Evolutionary conservation across 2,888 invertebrate species (phyloP), one percentile per base, ranked within the genome.

Genomic region (Syritta pipiens): DNA sequence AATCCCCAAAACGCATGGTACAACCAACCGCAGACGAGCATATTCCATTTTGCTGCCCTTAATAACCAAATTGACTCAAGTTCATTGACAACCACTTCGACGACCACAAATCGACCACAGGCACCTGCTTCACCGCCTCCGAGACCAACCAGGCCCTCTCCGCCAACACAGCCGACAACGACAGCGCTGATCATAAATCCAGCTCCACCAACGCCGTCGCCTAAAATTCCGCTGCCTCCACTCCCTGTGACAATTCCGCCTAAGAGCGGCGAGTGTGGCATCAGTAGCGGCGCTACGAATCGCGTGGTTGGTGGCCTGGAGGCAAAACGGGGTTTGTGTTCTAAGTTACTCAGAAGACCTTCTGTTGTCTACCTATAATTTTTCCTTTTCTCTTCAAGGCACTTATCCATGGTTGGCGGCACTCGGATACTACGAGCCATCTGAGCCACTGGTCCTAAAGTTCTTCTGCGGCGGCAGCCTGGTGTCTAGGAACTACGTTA

Each of bases 371-470:
- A 14, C n/a, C 3, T 37, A 40, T 9, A 49, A 30, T 49, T 1
- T 4, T 49, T 28, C 19, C 51, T n/a, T 4, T 9, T 20, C 10
- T 19, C 3, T 19, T 32, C 32, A 37, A 17, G 37, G 7, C 14
- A 37, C 37, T n/a, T 94, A 94, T 92, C 95, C 95, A 0, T 96
- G 95, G 95, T 92, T 95, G 91, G 95, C 94, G 1, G 94, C 94
- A 6, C 92, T 95, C 81, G 94, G 93, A 84, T 90, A 94, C 72
- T 83, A 77, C 3, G 85, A 85, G 42, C 89, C 89, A 0, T 81
- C 82, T 10, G 84, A 84, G 59, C 88, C 89, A 0, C 93, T 86
- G 44, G 14, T 65, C 0, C 1, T 88, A 0, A 84, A 85, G 37
- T 94, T 93, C 85, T 92, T 93, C 90, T 95, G 95, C 85, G 94